Percentiles rank a stretch among this genome's conserved stretches.
Conservation (phyloP, 2,113 vertebrate species). For the Capra hircus region DNA sequence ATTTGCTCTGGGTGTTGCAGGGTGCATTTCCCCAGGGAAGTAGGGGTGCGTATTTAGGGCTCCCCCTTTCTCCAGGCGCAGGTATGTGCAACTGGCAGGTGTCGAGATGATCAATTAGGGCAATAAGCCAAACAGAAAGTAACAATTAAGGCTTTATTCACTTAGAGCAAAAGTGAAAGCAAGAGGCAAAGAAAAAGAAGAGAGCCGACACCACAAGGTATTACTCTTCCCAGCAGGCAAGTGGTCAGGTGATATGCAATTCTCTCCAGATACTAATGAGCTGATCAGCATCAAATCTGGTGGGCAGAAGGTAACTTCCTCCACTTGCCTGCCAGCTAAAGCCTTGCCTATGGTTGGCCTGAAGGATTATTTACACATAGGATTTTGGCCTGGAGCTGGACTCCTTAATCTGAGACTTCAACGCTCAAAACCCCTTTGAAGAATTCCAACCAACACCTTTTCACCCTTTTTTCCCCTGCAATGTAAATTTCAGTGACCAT, state of each 20-base stretch:
- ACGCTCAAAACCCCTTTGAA: not conserved
- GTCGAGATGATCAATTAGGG: not conserved
- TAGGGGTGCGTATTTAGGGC: not conserved
- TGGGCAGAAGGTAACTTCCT: not conserved
- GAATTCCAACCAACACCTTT: not conserved
- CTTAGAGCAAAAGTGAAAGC: not conserved
- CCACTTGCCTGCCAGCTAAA: not conserved
- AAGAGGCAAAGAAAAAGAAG: not conserved
- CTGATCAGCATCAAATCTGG: not conserved
- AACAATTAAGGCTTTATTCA: not conserved
- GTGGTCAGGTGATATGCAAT: not conserved
- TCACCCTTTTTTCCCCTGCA: not conserved
- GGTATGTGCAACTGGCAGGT: not conserved
- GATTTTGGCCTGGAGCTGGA: not conserved
- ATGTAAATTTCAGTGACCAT: not conserved
- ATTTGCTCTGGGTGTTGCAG: not conserved
- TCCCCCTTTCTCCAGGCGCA: not conserved
- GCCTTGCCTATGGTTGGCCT: not conserved
- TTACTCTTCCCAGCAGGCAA: not conserved
- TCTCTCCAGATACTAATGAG: not conserved
- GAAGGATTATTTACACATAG: not conserved
- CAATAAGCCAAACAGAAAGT: not conserved
- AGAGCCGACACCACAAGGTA: accelerated
- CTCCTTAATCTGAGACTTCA: not conserved
- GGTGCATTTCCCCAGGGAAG: not conserved